Base-by-base conservation (phyloP, 2,888 invertebrate genomes). In the Macaria notata region DNA sequence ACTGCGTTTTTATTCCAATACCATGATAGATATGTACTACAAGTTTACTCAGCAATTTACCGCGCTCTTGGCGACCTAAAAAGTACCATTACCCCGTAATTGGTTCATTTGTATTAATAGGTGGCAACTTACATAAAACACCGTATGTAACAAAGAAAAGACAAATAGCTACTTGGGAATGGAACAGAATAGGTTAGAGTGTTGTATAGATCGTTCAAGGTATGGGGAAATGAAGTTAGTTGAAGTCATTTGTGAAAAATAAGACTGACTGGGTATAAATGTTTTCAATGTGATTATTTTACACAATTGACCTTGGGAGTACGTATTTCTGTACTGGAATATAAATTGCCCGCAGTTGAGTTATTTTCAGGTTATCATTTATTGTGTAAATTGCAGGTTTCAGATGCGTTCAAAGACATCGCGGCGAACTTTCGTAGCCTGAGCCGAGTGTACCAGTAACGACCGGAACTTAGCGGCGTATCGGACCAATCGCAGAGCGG, bases 401-500 rank as follows among this genome's bases (percentile, higher is more conserved):
- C 33, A 36, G 33, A 7, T 36, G 33, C 33, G 33, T 36, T 6
- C 33, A 7, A 36, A 7, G 3, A 1, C 4, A 36, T 1, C 33
- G 33, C 5, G 5, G 33, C 33, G 33, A 36, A 3, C 33, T 36
- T 41, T 9, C 41, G 41, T 41, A n/a, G 8, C 8, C 1, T 41
- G 41, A 41, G 9, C 41, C 4, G 38, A 7, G 5, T 7, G 6
- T 41, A 41, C 8, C 0, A 0, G 44, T 8, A 50, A 4, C 72
- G 19, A 44, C 30, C 61, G 56, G 72, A 75, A 75, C 69, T 68
- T 71, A 73, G 75, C 71, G 71, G 9, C 50, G 50, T 36, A 73
- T 66, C 49, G 64, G 57, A 67, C 79, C 82, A 83, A 83, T 84
- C 83, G 81, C 78, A 80, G 83, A 79, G 61, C 56, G 59, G 68